phyloP scores from a whole-genome alignment of 2,113 vertebrate species.

The Albula glossodonta region DNA sequence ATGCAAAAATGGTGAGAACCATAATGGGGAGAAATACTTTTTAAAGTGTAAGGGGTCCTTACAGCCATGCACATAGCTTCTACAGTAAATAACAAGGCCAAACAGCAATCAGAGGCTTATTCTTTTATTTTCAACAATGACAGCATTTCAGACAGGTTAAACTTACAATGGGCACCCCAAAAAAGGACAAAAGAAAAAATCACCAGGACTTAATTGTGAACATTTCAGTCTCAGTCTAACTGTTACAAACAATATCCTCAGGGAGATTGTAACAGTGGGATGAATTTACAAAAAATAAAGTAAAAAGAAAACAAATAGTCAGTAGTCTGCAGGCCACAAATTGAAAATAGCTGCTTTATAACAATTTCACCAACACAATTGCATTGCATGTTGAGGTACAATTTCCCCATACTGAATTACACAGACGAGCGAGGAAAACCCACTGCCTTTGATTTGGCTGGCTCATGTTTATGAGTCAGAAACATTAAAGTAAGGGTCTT shows the following conservation, averaged over 20 bases:
- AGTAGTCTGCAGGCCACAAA: not conserved
- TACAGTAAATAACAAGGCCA: not conserved
- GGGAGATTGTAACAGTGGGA: not conserved
- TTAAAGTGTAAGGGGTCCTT: too few relatives aligned
- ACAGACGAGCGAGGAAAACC: not conserved
- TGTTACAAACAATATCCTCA: not conserved
- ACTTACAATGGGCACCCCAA: constrained; percentile 5
- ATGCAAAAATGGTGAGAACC: too few relatives aligned
- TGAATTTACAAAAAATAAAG: not conserved
- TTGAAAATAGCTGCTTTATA: not conserved
- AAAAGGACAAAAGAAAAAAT: not conserved
- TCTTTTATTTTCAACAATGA: constrained; percentile 17
- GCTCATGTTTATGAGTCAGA: not conserved
- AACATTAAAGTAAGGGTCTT: not conserved
- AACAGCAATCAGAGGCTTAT: not conserved
- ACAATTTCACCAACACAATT: not conserved
- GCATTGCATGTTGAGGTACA: not conserved
- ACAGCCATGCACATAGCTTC: not conserved
- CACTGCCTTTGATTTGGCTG: not conserved
- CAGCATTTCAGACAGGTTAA: constrained; percentile 18
- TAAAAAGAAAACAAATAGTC: constrained; percentile 4
- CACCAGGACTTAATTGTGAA: not conserved
- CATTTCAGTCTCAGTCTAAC: not conserved
- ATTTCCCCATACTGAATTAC: not conserved
- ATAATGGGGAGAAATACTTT: too few relatives aligned